These are phyloP conservation scores for Microchirus variegatus DNA, from an alignment of 2,797 vertebrate genomes.

Conservation along the genomic window DNA sequence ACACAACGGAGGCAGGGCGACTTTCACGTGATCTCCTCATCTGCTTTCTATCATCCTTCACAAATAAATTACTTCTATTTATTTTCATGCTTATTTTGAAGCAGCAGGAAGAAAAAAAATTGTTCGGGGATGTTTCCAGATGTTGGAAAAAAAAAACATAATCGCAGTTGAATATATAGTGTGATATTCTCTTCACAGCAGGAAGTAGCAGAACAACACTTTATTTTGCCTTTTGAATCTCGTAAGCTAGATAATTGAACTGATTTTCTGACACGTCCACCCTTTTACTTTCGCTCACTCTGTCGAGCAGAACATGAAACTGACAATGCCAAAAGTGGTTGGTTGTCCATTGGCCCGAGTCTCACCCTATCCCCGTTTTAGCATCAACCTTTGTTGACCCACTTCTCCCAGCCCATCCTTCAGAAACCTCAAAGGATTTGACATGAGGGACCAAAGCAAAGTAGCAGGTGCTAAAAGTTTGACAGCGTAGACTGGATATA, in stretches of 20 bases:
- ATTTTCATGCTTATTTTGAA: too few relatives aligned
- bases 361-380: constrained; percentile 73
- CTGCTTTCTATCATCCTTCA: constrained; percentile 18
- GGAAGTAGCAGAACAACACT: constrained; percentile 18
- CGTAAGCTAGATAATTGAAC: constrained; percentile 37
- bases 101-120: not conserved
- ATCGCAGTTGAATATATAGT: not conserved
- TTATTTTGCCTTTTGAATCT: not conserved
- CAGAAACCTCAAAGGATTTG: constrained; percentile 57
- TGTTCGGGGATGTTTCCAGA: too few relatives aligned
- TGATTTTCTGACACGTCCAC: constrained; percentile 54
- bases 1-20: constrained; percentile 33
- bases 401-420: constrained; percentile 70
- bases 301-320: constrained; percentile 39
- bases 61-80: constrained; percentile 1
- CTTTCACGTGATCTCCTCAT: constrained; percentile 26
- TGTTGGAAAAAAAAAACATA: not conserved
- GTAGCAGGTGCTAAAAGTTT: constrained; percentile 86
- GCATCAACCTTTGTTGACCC: constrained; percentile 79
- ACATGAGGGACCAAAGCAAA: constrained; percentile 69
- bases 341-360: constrained; percentile 58
- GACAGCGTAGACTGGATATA: constrained; percentile 76
- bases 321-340: constrained; percentile 33
- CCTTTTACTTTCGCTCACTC: constrained; percentile 44
- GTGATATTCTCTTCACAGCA: not conserved